These are phyloP conservation scores for Sciurus carolinensis DNA, from an alignment of 2,797 vertebrate genomes.

Conservation along the genomic window DNA sequence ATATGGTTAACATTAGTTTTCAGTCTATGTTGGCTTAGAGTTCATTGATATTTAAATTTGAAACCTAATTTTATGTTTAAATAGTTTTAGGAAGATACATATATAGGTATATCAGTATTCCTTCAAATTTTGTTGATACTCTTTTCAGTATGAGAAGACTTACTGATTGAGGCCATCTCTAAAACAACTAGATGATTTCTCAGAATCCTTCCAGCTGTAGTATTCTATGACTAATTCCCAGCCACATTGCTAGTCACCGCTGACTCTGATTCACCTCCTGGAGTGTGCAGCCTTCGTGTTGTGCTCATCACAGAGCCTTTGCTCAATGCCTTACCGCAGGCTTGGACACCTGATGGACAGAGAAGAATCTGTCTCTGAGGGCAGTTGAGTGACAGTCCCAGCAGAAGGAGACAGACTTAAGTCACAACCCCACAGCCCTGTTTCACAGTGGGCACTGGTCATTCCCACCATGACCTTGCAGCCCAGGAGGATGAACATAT, in stretches of 20 bases:
- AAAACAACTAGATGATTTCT: neutral
- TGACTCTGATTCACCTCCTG: neutral
- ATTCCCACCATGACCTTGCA: neutral
- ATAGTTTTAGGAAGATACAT: conserved; percentile 69
- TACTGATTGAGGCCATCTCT: neutral
- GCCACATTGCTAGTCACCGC: neutral
- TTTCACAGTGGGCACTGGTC: neutral
- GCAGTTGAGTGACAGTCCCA: neutral
- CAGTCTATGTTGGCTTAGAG: conserved; percentile 39
- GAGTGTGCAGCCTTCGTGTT: neutral
- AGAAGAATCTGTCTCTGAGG: neutral
- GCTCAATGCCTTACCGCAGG: neutral
- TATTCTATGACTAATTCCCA: neutral
- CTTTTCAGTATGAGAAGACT: conserved; percentile 46
- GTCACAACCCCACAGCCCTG: neutral
- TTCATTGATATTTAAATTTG: conserved; percentile 54
- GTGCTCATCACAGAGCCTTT: neutral
- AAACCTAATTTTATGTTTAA: conserved; percentile 66
- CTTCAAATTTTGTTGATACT: neutral
- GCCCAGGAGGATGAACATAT: conserved; percentile 51
- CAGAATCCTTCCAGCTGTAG: neutral
- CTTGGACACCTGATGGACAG: neutral
- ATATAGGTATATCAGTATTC: conserved; percentile 53
- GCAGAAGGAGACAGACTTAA: neutral
- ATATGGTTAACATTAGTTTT: conserved; percentile 71